These are phyloP conservation scores for Stenurella melanura DNA, from an alignment of 2,888 invertebrate species.

Conservation along the genomic window DNA sequence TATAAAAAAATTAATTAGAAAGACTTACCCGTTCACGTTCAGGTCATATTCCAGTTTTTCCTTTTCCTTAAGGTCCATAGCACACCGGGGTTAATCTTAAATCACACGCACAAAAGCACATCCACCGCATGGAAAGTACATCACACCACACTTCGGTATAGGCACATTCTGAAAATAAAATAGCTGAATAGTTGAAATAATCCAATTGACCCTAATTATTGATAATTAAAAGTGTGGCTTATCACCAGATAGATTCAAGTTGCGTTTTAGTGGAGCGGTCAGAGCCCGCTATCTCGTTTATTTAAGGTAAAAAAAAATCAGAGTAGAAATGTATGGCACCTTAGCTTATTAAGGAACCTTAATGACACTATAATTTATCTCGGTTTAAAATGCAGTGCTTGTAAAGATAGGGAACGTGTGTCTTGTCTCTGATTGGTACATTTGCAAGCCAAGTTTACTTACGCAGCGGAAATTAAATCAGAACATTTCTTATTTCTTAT, in stretches of 20 bases:
- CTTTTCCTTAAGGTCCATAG: constrained; percentile 29
- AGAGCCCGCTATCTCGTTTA: too few species aligned
- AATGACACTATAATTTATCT: too few species aligned
- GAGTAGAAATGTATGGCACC: too few species aligned
- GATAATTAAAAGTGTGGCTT: constrained; percentile 20
- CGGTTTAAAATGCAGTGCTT: too few species aligned
- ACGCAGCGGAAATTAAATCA: too few species aligned
- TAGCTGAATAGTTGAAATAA: neutral
- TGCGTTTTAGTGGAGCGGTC: too few species aligned
- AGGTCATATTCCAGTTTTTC: constrained; percentile 32
- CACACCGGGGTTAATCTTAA: constrained; percentile 6
- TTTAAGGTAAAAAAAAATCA: too few species aligned
- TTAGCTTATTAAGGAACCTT: too few species aligned
- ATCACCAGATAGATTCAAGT: neutral
- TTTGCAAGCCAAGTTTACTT: too few species aligned
- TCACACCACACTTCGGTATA: neutral
- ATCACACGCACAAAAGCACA: neutral
- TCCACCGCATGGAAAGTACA: neutral
- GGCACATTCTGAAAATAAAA: neutral
- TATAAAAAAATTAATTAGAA: neutral
- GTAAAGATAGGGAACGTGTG: too few species aligned
- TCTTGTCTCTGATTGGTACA: too few species aligned
- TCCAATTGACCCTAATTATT: constrained; percentile 33
- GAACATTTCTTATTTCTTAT: too few species aligned
- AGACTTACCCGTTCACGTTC: constrained; percentile 37